Evolutionary conservation across 1,140 invertebrate genomes (phyloP).

Genomic region (Aphaenogaster floridana): DNA sequence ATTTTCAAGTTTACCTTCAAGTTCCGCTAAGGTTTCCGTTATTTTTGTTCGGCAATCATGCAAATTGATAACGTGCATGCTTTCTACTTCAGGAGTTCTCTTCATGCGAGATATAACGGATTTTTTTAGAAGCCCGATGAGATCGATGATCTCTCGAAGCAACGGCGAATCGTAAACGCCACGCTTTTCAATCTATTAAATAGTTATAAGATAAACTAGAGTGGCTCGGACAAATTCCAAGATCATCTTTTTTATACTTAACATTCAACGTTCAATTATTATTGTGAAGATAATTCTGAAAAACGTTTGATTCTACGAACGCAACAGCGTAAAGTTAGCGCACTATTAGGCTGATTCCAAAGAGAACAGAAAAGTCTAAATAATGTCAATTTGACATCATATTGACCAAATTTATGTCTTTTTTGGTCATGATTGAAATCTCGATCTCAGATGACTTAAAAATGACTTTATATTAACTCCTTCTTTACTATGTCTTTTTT

Average conservation of each 20-base stretch:
- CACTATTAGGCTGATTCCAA: not conserved
- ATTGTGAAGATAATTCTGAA: not conserved
- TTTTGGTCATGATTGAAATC: too few relatives aligned
- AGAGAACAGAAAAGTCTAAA: too few relatives aligned
- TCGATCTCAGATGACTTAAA: too few relatives aligned
- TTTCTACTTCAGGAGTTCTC: slow-evolving; percentile 8
- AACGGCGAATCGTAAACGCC: not conserved
- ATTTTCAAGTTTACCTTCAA: slow-evolving; percentile 26
- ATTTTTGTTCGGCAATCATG: slow-evolving; percentile 5
- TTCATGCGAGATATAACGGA: slow-evolving; percentile 33
- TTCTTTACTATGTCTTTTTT: too few relatives aligned
- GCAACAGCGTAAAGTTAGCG: not conserved
- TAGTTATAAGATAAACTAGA: not conserved
- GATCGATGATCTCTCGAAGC: slow-evolving; percentile 20
- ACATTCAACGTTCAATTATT: not conserved
- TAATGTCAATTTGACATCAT: too few relatives aligned
- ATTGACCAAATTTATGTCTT: too few relatives aligned
- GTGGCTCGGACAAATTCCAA: not conserved
- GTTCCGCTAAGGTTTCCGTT: slow-evolving; percentile 7
- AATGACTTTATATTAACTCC: too few relatives aligned
- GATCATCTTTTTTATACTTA: not conserved
- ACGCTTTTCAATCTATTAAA: slow-evolving; percentile 33
- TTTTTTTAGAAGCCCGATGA: slow-evolving; percentile 8
- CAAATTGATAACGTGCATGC: slow-evolving; percentile 18
- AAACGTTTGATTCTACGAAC: not conserved